Percentiles rank a stretch among this genome's conserved stretches.
phyloP scores from a whole-genome alignment of 1,140 invertebrate genomes.

The Neodiprion fabricii region DNA sequence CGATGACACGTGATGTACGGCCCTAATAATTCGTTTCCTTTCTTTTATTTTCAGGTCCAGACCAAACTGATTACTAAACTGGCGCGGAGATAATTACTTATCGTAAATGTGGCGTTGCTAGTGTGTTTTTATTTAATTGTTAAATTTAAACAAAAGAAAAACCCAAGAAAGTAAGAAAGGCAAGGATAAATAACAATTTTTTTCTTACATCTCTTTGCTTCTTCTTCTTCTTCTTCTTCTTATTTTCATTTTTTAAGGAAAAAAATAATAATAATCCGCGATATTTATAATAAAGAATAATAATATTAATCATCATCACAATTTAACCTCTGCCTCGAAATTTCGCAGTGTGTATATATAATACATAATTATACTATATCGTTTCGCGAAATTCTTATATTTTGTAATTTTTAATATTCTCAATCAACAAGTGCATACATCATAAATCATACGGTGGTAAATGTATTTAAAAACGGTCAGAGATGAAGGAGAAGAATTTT shows the following conservation, averaged over 20 bases:
- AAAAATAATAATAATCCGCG: not conserved
- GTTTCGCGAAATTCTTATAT: too few species aligned
- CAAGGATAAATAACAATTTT: too few species aligned
- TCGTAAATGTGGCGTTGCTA: constrained; percentile 33
- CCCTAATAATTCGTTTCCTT: not conserved
- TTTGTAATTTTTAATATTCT: too few species aligned
- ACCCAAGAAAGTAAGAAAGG: too few species aligned
- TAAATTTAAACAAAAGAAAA: not conserved
- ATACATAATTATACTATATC: too few species aligned
- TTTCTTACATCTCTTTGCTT: not conserved
- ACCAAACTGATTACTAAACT: constrained; percentile 49
- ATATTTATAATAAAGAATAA: not conserved
- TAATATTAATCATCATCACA: too few species aligned
- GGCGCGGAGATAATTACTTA: constrained; percentile 22
- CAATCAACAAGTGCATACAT: too few species aligned
- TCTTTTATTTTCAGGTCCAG: constrained; percentile 44
- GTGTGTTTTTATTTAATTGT: constrained; percentile 31
- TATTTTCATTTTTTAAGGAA: constrained; percentile 30
- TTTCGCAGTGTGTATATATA: not conserved
- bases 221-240: constrained; percentile 23
- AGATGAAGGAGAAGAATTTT: too few species aligned
- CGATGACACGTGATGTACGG: not conserved
- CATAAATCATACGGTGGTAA: too few species aligned
- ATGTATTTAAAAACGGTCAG: too few species aligned
- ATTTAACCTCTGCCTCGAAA: not conserved